Base-by-base conservation (phyloP, 2,888 invertebrate genomes). In the Cremastobaeus sp. region DNA sequence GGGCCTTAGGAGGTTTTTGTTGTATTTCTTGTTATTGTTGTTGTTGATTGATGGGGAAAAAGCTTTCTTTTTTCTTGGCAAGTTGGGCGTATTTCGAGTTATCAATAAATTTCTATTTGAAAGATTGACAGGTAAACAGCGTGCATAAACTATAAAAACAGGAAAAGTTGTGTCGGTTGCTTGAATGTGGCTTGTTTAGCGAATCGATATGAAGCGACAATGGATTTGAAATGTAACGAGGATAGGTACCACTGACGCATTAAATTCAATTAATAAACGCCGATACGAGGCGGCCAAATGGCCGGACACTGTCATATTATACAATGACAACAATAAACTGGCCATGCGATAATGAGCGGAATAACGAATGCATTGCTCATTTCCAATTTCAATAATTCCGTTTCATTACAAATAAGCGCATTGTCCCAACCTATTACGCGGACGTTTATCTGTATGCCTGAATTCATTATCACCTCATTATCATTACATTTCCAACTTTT, bases 251-350 rank as follows among this genome's bases (percentile, higher is more conserved):
- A 28, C 25, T 21, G 2, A 41, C 9, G 64, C 54, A 65, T 72
- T 59, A 59, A 59, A 65, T 72, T 65, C 64, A 72, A 72, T 72
- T 72, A 65, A 52, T 59, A 50, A 66, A 45, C 45, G 60, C 55
- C 60, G 54, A 66, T 48, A 55, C 32, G 48, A 34, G 34, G 12
- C 41, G 34, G 47, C 15, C 20, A 50, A 57, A 66, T 50, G 30
- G 35, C 59, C 34, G 20, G 57, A 17, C 52, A 20, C 65, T 65
- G 71, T 59, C 65, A 66, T 21, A 48, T 52, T 62, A 37, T 32
- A 48, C 45, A 64, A 59, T 59, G 65, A 72, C 57, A 65, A 65
- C 48, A 72, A 66, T 72, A 65, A 72, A 32, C 47, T 34, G 47
- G 43, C 54, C 52, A 72, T 54, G 21, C 48, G 52, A 66, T 72